Evolutionary conservation across 2,888 invertebrate genomes (phyloP).

Genomic region (Hermodice carunculata): DNA sequence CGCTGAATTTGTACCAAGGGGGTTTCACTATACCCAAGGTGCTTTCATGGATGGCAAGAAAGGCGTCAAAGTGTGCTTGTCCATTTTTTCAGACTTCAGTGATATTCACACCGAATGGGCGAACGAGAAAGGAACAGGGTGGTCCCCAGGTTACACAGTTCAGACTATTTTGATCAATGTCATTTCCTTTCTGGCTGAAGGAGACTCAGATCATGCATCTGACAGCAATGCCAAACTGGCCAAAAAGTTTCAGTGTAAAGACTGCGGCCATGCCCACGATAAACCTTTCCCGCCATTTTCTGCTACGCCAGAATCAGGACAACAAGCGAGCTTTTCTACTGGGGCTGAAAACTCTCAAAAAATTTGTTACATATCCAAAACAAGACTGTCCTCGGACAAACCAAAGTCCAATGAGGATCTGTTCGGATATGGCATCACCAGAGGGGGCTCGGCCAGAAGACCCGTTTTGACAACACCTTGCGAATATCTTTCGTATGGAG

Average conservation of each 20-base stretch:
- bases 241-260: conserved; percentile 48
- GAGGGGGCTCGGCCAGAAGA: conserved; percentile 50
- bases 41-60: conserved; percentile 57
- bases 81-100: conserved; percentile 61
- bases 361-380: too few species aligned
- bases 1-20: conserved; percentile 58
- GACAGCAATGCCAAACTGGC: conserved; percentile 48
- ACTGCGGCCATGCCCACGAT: conserved; percentile 55
- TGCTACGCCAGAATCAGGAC: too few species aligned
- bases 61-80: conserved; percentile 54
- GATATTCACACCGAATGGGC: conserved; percentile 59
- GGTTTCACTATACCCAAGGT: conserved; percentile 55
- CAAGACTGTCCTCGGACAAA: conserved; percentile 35
- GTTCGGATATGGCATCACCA: conserved; percentile 55
- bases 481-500: conserved; percentile 51
- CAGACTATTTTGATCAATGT: conserved; percentile 59
- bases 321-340: too few species aligned
- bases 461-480: too few species aligned
- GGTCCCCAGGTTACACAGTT: too few species aligned
- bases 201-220: too few species aligned
- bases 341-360: too few species aligned
- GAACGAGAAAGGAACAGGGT: conserved; percentile 53
- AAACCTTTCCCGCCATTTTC: conserved; percentile 53
- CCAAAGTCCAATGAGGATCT: conserved; percentile 50
- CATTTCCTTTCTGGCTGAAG: conserved; percentile 55